Conservation (phyloP, 1,140 invertebrate species). For the Anoplophora glabripennis region DNA sequence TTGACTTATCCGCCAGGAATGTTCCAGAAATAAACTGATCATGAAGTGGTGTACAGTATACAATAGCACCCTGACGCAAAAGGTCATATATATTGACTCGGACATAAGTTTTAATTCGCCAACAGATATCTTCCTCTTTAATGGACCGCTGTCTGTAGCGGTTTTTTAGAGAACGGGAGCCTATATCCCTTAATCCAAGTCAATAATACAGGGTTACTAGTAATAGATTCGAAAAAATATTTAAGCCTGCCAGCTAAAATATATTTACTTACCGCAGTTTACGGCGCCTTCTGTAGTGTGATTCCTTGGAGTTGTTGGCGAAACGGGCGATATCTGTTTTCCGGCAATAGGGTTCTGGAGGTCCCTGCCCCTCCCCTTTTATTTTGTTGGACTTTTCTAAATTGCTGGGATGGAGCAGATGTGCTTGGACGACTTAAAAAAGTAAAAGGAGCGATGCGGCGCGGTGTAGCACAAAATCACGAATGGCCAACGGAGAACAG, state of each 20-base stretch:
- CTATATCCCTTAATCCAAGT: not conserved
- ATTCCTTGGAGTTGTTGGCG: not conserved
- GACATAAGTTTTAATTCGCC: not conserved
- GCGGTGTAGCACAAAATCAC: too few species aligned
- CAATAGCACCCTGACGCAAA: not conserved
- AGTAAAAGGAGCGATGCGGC: too few species aligned
- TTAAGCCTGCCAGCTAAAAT: conserved; percentile 3
- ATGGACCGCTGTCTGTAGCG: not conserved
- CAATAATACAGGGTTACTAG: not conserved
- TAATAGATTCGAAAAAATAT: conserved; percentile 1
- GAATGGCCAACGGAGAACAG: too few species aligned
- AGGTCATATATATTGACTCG: not conserved
- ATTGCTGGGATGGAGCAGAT: too few species aligned
- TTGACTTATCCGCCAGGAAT: conserved; percentile 27
- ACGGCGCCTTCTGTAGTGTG: not conserved
- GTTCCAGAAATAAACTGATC: conserved; percentile 28
- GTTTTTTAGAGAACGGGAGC: conserved; percentile 3
- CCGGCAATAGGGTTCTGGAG: too few species aligned
- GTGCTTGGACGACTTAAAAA: too few species aligned
- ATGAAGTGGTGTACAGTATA: not conserved
- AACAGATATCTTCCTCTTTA: not conserved
- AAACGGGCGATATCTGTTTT: conserved; percentile 4
- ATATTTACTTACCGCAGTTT: not conserved
- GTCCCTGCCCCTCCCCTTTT: not conserved
- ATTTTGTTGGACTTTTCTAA: too few species aligned